phyloP scores from a whole-genome alignment of 2,797 vertebrate species.

The Hippoglossus hippoglossus region DNA sequence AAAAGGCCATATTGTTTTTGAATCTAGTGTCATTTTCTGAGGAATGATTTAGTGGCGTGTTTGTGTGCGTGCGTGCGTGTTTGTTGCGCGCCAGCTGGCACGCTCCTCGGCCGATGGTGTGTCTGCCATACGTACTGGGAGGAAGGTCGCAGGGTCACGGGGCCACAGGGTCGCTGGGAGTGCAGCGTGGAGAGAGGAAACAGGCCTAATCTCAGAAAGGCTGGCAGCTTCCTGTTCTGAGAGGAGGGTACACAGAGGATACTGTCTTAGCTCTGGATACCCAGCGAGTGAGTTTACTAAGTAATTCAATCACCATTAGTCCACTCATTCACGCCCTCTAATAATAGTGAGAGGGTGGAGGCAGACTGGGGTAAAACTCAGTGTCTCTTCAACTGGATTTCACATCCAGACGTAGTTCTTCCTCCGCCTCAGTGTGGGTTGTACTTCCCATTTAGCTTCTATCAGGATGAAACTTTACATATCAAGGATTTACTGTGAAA shows the following conservation, averaged over 20 bases:
- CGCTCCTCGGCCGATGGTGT: constrained; percentile 59
- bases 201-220: constrained; percentile 85
- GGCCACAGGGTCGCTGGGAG: constrained; percentile 86
- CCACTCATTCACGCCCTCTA: constrained; percentile 62
- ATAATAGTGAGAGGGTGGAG: constrained; percentile 61
- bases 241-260: constrained; percentile 81
- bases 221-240: constrained; percentile 86
- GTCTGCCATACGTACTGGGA: constrained; percentile 72
- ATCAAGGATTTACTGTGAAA: not conserved
- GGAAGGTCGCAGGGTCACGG: constrained; percentile 76
- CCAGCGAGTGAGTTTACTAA: constrained; percentile 64
- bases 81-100: constrained; percentile 68
- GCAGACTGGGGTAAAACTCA: constrained; percentile 41
- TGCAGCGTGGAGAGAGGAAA: constrained; percentile 84
- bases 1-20: constrained; percentile 82
- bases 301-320: constrained; percentile 82
- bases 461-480: not conserved
- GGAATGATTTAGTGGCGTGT: constrained; percentile 68
- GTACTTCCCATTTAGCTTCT: not conserved
- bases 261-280: constrained; percentile 75
- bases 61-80: constrained; percentile 32
- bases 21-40: constrained; percentile 75
- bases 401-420: constrained; percentile 22
- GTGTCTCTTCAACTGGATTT: constrained; percentile 46
- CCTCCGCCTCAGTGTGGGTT: not conserved